phyloP scores from a whole-genome alignment of 92 coral and sea anemone genomes.

The Plumapathes pennacea region DNA sequence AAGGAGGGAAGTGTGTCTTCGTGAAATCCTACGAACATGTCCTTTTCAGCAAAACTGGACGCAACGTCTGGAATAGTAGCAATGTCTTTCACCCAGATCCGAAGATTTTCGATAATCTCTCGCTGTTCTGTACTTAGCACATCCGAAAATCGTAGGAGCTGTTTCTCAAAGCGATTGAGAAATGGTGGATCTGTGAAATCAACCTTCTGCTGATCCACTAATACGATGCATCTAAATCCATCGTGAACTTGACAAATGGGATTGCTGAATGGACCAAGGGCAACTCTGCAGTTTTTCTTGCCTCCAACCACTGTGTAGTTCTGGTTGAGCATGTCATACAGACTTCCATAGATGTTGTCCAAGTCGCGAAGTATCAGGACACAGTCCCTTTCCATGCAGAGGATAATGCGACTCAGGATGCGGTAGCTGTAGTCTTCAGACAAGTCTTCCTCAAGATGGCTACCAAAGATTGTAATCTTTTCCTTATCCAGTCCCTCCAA shows the following conservation, averaged over 20 bases:
- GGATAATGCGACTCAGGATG: conserved; percentile 90
- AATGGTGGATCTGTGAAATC: conserved; percentile 95
- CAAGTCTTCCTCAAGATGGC: conserved; percentile 93
- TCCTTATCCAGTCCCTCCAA: conserved; percentile 74
- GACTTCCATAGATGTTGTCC: conserved; percentile 94
- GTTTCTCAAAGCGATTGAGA: conserved; percentile 96
- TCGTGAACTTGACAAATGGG: conserved; percentile 99
- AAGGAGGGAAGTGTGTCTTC: conserved; percentile 89
- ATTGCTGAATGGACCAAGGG: conserved; percentile 95
- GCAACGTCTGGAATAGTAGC: conserved; percentile 56
- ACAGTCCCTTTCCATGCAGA: conserved; percentile 95
- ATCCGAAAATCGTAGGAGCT: conserved; percentile 88
- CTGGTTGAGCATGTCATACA: conserved; percentile 98
- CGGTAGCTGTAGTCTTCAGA: conserved; percentile 94
- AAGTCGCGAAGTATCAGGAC: conserved; percentile 88
- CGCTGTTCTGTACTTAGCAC: conserved; percentile 55
- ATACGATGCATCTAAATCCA: conserved; percentile 92
- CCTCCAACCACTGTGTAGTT: conserved; percentile 95
- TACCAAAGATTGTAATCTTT: conserved; percentile 92
- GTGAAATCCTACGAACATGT: conserved; percentile 89
- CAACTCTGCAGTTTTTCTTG: conserved; percentile 92
- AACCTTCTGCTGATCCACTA: conserved; percentile 82
- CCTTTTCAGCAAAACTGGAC: conserved; percentile 64
- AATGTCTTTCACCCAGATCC: conserved; percentile 60
- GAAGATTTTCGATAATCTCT: conserved; percentile 48